Percentiles rank a stretch among this genome's conserved stretches.
Conservation (phyloP, 2,888 invertebrate genomes). For the Torymus auratus region DNA sequence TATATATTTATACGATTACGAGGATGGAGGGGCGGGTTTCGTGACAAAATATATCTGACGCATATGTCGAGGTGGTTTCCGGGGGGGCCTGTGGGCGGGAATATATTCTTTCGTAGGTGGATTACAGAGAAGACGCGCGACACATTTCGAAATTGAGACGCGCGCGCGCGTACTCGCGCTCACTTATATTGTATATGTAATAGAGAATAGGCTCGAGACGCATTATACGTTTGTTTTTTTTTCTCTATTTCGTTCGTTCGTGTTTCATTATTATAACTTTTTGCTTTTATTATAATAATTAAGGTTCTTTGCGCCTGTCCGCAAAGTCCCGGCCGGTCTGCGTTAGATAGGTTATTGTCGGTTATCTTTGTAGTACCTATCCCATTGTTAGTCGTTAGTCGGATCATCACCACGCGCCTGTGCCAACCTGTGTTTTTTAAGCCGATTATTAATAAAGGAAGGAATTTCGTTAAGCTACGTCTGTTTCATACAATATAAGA, state of each 20-base stretch:
- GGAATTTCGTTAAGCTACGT: slow-evolving; percentile 60
- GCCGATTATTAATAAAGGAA: slow-evolving; percentile 66
- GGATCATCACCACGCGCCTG: slow-evolving; percentile 68
- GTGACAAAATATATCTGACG: slow-evolving; percentile 60
- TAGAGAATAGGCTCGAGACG: slow-evolving; percentile 54
- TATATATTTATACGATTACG: slow-evolving; percentile 41
- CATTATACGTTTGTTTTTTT: slow-evolving; percentile 19
- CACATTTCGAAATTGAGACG: slow-evolving; percentile 29
- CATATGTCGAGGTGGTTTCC: slow-evolving; percentile 45
- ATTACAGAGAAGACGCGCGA: slow-evolving; percentile 43
- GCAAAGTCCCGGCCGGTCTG: slow-evolving; percentile 68
- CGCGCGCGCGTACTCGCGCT: too few relatives aligned
- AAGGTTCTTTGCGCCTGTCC: slow-evolving; percentile 62
- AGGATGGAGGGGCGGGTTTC: background rate
- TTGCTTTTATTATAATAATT: slow-evolving; percentile 17
- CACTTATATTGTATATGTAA: too few relatives aligned
- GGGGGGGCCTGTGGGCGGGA: background rate
- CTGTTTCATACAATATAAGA: slow-evolving; percentile 57
- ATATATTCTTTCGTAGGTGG: slow-evolving; percentile 29
- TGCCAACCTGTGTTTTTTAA: slow-evolving; percentile 71
- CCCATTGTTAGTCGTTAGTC: slow-evolving; percentile 73
- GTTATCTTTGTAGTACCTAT: slow-evolving; percentile 71
- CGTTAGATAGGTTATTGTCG: slow-evolving; percentile 73
- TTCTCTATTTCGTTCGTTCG: background rate
- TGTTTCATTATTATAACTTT: background rate